A percentile compares a stretch with the other conserved stretches of the same genome.
phyloP scores from a whole-genome alignment of 2,113 vertebrate genomes.

The Eubucco bourcierii region DNA sequence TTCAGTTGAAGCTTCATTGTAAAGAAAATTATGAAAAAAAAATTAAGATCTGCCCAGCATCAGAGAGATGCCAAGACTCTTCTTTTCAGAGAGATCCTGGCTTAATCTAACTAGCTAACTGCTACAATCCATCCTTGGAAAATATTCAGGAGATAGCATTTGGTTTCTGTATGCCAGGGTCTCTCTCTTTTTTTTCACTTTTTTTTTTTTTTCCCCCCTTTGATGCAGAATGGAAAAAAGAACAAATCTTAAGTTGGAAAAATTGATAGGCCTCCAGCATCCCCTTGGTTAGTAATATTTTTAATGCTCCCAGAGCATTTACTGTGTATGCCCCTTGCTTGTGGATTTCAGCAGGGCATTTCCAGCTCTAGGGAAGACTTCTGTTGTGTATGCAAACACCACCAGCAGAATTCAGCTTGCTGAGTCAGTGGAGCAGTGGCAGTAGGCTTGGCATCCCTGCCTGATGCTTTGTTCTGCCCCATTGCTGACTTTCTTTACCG shows the following conservation, averaged over 20 bases:
- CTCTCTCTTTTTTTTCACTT: not conserved
- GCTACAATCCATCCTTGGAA: not conserved
- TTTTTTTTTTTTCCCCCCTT: too few relatives aligned
- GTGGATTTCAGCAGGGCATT: not conserved
- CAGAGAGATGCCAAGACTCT: not conserved
- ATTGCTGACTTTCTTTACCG: fast-evolving
- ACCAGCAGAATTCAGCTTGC: not conserved
- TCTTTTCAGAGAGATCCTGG: not conserved
- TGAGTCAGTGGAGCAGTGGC: not conserved
- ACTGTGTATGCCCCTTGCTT: fast-evolving
- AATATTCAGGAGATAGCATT: not conserved
- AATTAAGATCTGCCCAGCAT: not conserved
- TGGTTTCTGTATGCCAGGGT: not conserved
- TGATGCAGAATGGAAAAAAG: not conserved
- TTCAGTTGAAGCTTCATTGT: not conserved
- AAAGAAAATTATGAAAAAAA: not conserved
- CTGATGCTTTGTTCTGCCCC: not conserved
- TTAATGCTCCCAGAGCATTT: not conserved
- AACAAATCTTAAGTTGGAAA: not conserved
- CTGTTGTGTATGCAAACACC: not conserved
- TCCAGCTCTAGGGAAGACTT: not conserved
- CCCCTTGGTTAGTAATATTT: not conserved
- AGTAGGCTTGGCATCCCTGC: not conserved
- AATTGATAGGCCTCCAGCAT: not conserved
- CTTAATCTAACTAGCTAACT: not conserved